Base-by-base conservation (phyloP, 2,113 vertebrate genomes). In the Poecilia latipinna region DNA sequence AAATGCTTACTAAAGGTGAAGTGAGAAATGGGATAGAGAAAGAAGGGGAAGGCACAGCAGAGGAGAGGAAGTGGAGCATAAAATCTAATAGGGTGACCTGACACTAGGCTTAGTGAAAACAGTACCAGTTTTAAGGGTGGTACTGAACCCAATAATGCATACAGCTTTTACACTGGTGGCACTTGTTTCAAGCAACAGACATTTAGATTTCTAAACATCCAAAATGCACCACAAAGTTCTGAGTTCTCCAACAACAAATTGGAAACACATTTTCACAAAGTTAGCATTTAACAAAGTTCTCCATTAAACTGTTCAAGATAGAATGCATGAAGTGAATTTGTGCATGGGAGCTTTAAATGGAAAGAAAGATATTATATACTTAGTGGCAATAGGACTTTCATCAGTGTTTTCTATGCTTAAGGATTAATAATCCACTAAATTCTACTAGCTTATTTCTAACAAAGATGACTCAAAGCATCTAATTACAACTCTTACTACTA, bases 81-180 rank as follows among this genome's bases (percentile, higher is more conserved):
- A 88, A 80, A 81, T 70, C 62, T 22, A 66, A 80, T 72, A 65
- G 29, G 51, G 69, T 75, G 80, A 79, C 69, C 69, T 77, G 61
- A 75, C 19, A 26, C 32, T 24, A 73, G 17, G 73, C 76, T 61
- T 66, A 51, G 42, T 76, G 60, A 74, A 74, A 73, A 80, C 54
- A 66, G 86, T 72, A 75, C 72, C 80, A 81, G 42, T 72, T 68
- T 63, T 64, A 37, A 28, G 54, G 65, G 29, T 33, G 61, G 11
- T 70, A 65, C 22, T 65, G 24, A 77, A 54, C 26, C 65, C 17
- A 68, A 70, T 90, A 83, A 84, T 84, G 72, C 70, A 66, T 13
- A 69, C 17, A 79, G 68, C 63, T 77, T 77, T 44, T 28, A 4
- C 37, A 37, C 48, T 31, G 54, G 37, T 44, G 70, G 62, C 8